Base-by-base conservation (phyloP, 2,797 vertebrate species). In the Distichodus sexfasciatus region DNA sequence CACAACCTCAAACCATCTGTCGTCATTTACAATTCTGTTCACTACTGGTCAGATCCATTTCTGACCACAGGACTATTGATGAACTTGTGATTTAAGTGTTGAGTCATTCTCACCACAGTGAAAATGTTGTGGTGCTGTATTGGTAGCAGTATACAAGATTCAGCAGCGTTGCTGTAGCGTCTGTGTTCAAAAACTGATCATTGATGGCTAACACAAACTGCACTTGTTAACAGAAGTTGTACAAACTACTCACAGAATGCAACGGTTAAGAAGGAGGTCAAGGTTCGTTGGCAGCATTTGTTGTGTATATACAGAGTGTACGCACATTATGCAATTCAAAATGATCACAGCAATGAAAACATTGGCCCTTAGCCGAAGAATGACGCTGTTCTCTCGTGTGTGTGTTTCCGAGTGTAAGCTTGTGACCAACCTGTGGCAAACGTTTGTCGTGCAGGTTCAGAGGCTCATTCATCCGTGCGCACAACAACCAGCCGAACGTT, bases 211-310 rank as follows among this genome's bases (percentile, higher is more conserved):
- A n/a, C n/a, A n/a, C 12, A 23, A 51, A 14, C 24, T 29, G 48
- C 26, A 51, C 33, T 3, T 28, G 14, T 9, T n/a, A 53, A 31
- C n/a, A 43, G 24, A 5, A 21, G 17, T 10, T 24, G 7, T 0
- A 6, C 0, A 3, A 46, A 3, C 15, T 31, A 14, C 23, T 19
- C n/a, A 21, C 29, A 64, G 23, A 6, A 33, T 12, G 61, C n/a
- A n/a, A 21, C 60, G 17, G 72, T 72, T 78, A 50, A 51, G 9
- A 47, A 8, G 19, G 15, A 66, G 26, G 50, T 70, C 62, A 79
- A 51, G 48, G 53, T 55, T 48, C 51, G 66, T 66, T 73, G 70
- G 33, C 53, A 63, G 29, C 15, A 55, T 68, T 48, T 74, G 63
- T 69, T 76, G 29, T 71, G 59, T 66, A 41, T 62, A 74, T 54